Base-by-base conservation (phyloP, 2,113 vertebrate genomes). In the Triplophysa dalaica region DNA sequence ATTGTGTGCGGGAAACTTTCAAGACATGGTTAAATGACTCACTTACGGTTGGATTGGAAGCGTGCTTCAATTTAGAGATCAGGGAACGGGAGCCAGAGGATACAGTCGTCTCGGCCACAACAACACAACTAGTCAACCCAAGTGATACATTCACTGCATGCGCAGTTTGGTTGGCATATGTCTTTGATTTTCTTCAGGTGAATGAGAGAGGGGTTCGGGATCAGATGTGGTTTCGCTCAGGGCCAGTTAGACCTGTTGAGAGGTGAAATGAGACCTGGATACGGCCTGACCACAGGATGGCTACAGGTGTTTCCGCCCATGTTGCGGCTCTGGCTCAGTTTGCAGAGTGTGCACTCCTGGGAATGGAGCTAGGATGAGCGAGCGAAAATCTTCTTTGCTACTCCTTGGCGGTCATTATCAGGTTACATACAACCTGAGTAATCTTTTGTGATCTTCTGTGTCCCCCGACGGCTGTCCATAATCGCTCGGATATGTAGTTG, bases 171-270 rank as follows among this genome's bases (percentile, higher is more conserved):
- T 56, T 11, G 41, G 63, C 48, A 41, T 56, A 56, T 62, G 70
- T 70, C 50, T 76, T 85, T 70, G 72, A 72, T 83, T 24, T 80
- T 80, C 21, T 17, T 79, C 24, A 69, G 70, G 41, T 80, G 70
- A 66, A 64, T 79, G 50, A 33, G 54, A 74, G 38, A 48, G 61
- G 60, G 48, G 70, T 33, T 66, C 2, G 11, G 43, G 54, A 76
- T 76, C 29, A 62, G 58, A 70, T 69, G 65, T 41, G 38, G 43
- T 26, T 41, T 70, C 16, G 48, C 38, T 65, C 19, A 38, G 43
- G 33, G 74, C 21, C 80, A 54, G 43, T 77, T 26, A 65, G 45
- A 66, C 43, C 45, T 52, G 75, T 77, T 50, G 75, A 77, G 62
- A 13, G 3, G 24, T 66, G 75, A 77, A 77, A 77, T 63, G 58